Evolutionary conservation across 2,797 vertebrate genomes (phyloP), one percentile per base, ranked within the genome.

Genomic region (Phalloptychus januarius): DNA sequence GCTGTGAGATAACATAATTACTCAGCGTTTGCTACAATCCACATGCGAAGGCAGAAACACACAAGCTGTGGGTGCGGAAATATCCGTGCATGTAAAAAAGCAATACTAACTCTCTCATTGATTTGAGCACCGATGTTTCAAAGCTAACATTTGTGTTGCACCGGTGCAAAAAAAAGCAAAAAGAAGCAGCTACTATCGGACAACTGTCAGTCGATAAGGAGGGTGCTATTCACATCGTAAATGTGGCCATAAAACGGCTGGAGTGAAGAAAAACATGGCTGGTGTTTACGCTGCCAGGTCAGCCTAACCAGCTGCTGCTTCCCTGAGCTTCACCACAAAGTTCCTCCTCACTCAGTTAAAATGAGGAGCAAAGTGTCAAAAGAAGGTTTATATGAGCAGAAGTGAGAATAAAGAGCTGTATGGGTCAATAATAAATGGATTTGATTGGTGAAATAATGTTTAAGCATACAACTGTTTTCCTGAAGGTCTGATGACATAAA

Each of bases 221-320:
- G 72, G 76, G 80, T 48, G 83, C 79, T 83, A 78, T 85, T 86
- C 89, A 77, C 69, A 42, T 74, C 71, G 80, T 80, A 79, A 90
- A 86, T 84, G 87, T 74, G 86, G 45, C 52, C 81, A 85, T 93
- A 93, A 93, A 94, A 90, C 50, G 71, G 69, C 81, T 83, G 81
- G 85, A 79, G 89, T 86, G 85, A 89, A 86, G 25, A 85, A 88
- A 91, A 91, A 92, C 85, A 90, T 89, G 89, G 84, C 87, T 77
- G 82, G 86, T 88, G 90, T 92, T 93, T 91, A 89, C 83, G 85
- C 81, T 89, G 86, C 88, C 85, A 81, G 90, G 88, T 91, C 90
- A 91, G 85, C 83, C 86, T 78, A 86, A 87, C 84, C 86, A 89
- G 85, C 86, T 85, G n/a, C 72, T 79, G 65, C 65, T 65, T 65